Evolutionary conservation across 2,888 invertebrate genomes (phyloP), one percentile per base, ranked within the genome.

Genomic region (Yponomeuta sedellus): DNA sequence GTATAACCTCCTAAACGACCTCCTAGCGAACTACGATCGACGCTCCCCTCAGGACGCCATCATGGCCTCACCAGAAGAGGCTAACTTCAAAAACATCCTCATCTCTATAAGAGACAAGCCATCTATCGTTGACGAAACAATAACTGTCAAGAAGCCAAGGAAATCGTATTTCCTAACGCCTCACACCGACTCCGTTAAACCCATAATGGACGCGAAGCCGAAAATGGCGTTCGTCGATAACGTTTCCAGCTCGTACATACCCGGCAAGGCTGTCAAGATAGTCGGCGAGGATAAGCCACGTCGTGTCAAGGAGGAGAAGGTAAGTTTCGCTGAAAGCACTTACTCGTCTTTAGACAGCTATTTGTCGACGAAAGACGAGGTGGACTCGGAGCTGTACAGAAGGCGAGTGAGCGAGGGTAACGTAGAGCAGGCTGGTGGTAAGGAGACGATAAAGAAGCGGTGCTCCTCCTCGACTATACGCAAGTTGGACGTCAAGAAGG

Each of bases 231-330:
- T 86, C 74, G 10, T 85, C 1, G 90, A 90, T 56, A 85, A 83
- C 70, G 86, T 86, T 0, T 80, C 87, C 0, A 67, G 81, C 0
- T 81, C 77, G 0, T 90, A 91, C 69, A 90, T 93, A 52, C 95
- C 95, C 0, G 95, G 95, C 1, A 95, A 95, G 80, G 95, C 95
- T 0, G 95, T 96, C 16, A 94, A 96, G 85, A 94, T 95, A 39
- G 90, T 94, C 74, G 93, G 93, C 64, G 92, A 92, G 66, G 82
- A 74, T 0, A 91, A 85, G 1, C 83, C 87, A 28, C 92, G 92
- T 71, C 75, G 77, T 20, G 77, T 83, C 4, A 77, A 82, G 61
- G 77, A 84, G 34, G 81, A 84, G 0, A 85, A 86, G 87, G 91
- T 92, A 81, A 87, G 86, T 73, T 67, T 73, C 22, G 72, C 70